Evolutionary conservation across 1,140 invertebrate genomes (phyloP).

Genomic region (Mactra quadrangularis): DNA sequence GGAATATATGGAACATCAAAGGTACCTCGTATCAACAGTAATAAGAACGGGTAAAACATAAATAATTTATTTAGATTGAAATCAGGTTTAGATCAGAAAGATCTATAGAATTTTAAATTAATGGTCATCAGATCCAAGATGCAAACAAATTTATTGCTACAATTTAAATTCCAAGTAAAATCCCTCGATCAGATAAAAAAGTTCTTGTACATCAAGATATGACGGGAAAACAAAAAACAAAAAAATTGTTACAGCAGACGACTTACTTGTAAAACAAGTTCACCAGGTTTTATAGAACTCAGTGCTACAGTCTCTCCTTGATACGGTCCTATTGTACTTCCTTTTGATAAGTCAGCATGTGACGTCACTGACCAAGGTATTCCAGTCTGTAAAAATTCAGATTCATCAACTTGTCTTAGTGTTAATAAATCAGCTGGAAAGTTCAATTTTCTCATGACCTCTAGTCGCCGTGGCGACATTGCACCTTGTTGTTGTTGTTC

Average conservation of each 20-base stretch:
- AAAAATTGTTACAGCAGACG: not conserved
- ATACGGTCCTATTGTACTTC: conserved; percentile 50
- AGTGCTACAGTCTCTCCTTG: conserved; percentile 46
- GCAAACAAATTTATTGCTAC: no score
- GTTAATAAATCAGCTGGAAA: conserved; percentile 58
- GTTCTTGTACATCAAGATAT: not conserved
- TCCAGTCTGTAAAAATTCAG: conserved; percentile 55
- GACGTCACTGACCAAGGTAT: conserved; percentile 55
- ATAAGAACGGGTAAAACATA: no score
- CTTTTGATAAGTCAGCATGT: conserved; percentile 10
- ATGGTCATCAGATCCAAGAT: no score
- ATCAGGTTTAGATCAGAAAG: no score
- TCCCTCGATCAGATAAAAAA: no score
- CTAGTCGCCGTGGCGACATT: conserved; percentile 40
- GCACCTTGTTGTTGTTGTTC: conserved; percentile 9
- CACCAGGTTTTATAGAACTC: conserved; percentile 61
- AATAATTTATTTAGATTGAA: no score
- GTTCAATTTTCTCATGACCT: conserved; percentile 43
- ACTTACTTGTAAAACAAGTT: conserved; percentile 59
- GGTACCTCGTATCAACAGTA: no score
- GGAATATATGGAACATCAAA: no score
- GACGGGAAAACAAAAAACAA: not conserved
- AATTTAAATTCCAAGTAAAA: no score
- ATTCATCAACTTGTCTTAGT: conserved; percentile 56
- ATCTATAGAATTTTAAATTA: no score